phyloP scores from a whole-genome alignment of 2,113 vertebrate species.

The Protobothrops mucrosquamatus region DNA sequence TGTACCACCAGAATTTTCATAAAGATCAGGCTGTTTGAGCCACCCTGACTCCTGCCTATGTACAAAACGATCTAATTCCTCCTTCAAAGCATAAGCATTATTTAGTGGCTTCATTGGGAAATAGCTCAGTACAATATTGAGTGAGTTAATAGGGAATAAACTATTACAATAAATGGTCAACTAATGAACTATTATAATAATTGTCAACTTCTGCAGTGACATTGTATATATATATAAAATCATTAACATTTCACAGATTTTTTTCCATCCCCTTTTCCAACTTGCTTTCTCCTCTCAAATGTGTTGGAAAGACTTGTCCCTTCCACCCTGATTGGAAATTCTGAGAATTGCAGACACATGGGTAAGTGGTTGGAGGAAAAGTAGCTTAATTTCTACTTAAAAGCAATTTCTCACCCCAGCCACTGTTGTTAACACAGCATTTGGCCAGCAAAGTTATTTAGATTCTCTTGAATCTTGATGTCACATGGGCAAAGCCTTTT shows the following conservation, averaged over 20 bases:
- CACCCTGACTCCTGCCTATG: conserved; percentile 31
- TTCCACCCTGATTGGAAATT: background rate
- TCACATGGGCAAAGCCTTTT: background rate
- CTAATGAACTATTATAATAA: background rate
- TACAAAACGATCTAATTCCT: background rate
- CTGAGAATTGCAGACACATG: background rate
- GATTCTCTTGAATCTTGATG: background rate
- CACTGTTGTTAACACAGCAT: background rate
- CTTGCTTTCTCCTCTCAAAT: background rate
- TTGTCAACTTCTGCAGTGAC: conserved; percentile 34
- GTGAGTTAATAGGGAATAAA: conserved; percentile 19
- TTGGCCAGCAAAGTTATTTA: background rate
- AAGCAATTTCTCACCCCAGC: background rate
- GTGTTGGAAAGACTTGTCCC: background rate
- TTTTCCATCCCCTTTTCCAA: background rate
- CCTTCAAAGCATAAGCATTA: background rate
- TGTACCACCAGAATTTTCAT: background rate
- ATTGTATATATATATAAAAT: conserved; percentile 34
- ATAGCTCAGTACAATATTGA: background rate
- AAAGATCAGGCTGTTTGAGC: conserved; percentile 6
- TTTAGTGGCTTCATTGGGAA: conserved; percentile 23
- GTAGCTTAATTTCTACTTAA: background rate
- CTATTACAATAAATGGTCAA: background rate
- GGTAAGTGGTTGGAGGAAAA: background rate
- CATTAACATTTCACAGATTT: conserved; percentile 17